Conservation (phyloP, 2,113 vertebrate genomes). For the Arothron firmamentum region DNA sequence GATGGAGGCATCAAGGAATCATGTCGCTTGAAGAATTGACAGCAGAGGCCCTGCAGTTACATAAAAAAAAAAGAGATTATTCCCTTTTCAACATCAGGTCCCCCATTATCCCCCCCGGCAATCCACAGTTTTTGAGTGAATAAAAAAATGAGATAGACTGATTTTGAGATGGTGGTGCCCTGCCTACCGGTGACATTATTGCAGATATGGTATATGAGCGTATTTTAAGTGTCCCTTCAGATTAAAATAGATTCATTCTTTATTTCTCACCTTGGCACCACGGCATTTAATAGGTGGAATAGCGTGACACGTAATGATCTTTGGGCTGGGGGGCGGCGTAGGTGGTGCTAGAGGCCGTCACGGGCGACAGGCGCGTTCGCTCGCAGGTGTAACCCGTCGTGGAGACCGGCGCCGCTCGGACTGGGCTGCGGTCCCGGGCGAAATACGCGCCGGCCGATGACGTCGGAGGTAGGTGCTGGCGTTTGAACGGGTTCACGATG, state of each 20-base stretch:
- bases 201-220: not conserved
- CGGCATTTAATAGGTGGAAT: slow-evolving; percentile 78
- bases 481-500: slow-evolving; percentile 80
- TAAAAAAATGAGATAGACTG: not conserved
- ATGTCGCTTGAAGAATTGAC: slow-evolving; percentile 31
- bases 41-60: slow-evolving; percentile 45
- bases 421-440: slow-evolving; percentile 83
- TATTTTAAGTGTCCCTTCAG: not conserved
- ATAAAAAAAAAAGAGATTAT: slow-evolving; percentile 55
- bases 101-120: no score
- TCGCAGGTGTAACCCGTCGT: slow-evolving; percentile 80
- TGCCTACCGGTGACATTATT: not conserved
- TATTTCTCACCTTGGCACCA: slow-evolving; percentile 78
- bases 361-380: slow-evolving; percentile 83
- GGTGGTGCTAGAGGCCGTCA: slow-evolving; percentile 77
- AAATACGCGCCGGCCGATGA: slow-evolving; percentile 74
- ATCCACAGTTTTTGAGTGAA: slow-evolving; percentile 1
- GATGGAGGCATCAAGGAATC: slow-evolving; percentile 31
- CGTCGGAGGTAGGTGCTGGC: slow-evolving; percentile 73
- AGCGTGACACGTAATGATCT: slow-evolving; percentile 80
- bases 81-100: slow-evolving; percentile 29
- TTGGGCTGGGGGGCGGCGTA: slow-evolving; percentile 76
- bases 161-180: not conserved
- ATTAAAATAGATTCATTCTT: slow-evolving; percentile 9
- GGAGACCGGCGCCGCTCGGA: slow-evolving; percentile 77